A percentile compares a stretch with the other conserved stretches of the same genome.
These are phyloP conservation scores for Pseudopodoces humilis DNA, from an alignment of 2,113 vertebrate species.

Conservation along the genomic window DNA sequence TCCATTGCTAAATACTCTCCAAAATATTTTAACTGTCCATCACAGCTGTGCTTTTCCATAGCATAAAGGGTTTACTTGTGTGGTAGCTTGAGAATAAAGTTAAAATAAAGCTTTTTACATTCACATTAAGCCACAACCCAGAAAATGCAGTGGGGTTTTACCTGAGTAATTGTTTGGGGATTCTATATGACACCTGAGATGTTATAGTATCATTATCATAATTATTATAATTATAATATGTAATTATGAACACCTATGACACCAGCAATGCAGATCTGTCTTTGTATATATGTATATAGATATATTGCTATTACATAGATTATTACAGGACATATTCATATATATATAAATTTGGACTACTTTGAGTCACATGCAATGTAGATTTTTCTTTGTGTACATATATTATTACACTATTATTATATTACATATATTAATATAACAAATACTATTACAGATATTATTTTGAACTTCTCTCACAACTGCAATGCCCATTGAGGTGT, in stretches of 20 bases:
- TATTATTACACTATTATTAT: neutral
- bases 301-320: neutral
- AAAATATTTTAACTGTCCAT: neutral
- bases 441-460: neutral
- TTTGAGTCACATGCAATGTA: neutral
- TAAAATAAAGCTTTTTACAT: neutral
- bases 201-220: neutral
- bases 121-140: rapidly evolving
- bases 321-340: neutral
- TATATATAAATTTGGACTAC: neutral
- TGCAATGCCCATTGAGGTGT: neutral
- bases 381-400: neutral
- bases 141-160: rapidly evolving
- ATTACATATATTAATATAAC: neutral
- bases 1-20: neutral
- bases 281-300: neutral
- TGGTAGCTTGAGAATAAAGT: neutral
- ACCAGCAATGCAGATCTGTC: neutral
- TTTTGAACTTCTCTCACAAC: neutral
- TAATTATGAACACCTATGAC: neutral
- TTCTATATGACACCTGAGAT: neutral
- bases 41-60: neutral
- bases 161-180: neutral
- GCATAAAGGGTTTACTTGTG: neutral
- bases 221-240: neutral